Percentiles rank a stretch among this genome's conserved stretches.
phyloP scores from a whole-genome alignment of 2,888 invertebrate species.

The Rhyacophila evoluta region DNA sequence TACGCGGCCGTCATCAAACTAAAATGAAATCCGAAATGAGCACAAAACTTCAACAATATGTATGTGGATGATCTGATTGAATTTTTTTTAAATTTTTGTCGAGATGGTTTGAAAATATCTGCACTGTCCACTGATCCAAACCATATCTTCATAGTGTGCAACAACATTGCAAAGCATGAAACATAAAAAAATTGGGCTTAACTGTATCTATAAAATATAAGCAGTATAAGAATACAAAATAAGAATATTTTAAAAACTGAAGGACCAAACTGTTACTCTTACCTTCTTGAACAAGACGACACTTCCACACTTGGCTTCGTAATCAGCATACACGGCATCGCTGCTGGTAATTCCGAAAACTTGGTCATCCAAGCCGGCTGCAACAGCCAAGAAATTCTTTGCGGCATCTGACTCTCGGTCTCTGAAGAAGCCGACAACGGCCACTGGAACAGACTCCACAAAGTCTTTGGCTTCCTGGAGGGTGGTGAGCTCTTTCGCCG shows the following conservation, averaged over 20 bases:
- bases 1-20: constrained; percentile 89
- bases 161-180: too few species aligned
- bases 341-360: constrained; percentile 88
- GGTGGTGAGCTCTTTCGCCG: constrained; percentile 83
- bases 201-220: too few species aligned
- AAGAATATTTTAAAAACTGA: too few species aligned
- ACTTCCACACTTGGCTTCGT: constrained; percentile 82
- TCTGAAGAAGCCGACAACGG: constrained; percentile 91
- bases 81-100: too few species aligned
- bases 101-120: too few species aligned
- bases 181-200: too few species aligned
- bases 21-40: constrained; percentile 56
- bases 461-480: constrained; percentile 88
- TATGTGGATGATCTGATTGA: too few species aligned
- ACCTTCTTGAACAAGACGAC: constrained; percentile 94
- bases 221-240: too few species aligned
- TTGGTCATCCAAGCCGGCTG: constrained; percentile 86
- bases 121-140: too few species aligned
- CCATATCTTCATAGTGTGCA: too few species aligned
- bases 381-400: constrained; percentile 85
- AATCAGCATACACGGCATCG: constrained; percentile 82
- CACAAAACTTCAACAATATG: too few species aligned
- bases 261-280: too few species aligned
- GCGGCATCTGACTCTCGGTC: constrained; percentile 83
- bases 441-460: constrained; percentile 83